phyloP scores from a whole-genome alignment of 2,888 invertebrate genomes.

The Euproctis similis region DNA sequence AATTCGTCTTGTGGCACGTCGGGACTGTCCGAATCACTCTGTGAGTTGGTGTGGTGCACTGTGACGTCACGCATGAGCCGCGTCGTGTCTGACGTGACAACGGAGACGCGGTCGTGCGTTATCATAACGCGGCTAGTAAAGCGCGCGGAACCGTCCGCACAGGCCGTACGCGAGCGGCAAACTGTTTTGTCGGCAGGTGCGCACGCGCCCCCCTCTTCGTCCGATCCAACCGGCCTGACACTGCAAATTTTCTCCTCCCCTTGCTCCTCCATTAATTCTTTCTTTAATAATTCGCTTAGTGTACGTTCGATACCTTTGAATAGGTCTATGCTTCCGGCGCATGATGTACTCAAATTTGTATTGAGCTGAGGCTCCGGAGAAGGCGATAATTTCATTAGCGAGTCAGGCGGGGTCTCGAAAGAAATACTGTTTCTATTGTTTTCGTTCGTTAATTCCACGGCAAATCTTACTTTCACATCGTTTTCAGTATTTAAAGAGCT shows the following conservation, averaged over 20 bases:
- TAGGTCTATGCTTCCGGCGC: slow-evolving; percentile 64
- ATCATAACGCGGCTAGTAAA: slow-evolving; percentile 94
- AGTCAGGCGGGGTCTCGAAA: slow-evolving; percentile 32
- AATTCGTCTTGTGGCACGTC: slow-evolving; percentile 48
- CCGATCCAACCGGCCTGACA: slow-evolving; percentile 44
- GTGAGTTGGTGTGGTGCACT: slow-evolving; percentile 80
- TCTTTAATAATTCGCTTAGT: slow-evolving; percentile 72
- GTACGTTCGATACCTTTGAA: slow-evolving; percentile 73
- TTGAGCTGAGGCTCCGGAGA: slow-evolving; percentile 49
- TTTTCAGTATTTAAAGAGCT: slow-evolving; percentile 40
- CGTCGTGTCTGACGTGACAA: slow-evolving; percentile 85
- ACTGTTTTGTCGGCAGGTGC: slow-evolving; percentile 69
- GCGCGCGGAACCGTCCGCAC: slow-evolving; percentile 78
- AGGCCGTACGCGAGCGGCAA: slow-evolving; percentile 72
- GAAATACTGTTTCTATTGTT: slow-evolving; percentile 31
- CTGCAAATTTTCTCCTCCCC: slow-evolving; percentile 66
- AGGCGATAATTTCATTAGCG: slow-evolving; percentile 45
- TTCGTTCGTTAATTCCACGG: slow-evolving; percentile 44
- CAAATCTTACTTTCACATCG: slow-evolving; percentile 56
- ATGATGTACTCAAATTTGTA: slow-evolving; percentile 28
- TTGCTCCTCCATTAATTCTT: slow-evolving; percentile 69
- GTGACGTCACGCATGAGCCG: slow-evolving; percentile 80
- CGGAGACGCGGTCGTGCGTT: slow-evolving; percentile 86
- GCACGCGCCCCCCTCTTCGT: slow-evolving; percentile 65
- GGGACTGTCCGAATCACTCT: slow-evolving; percentile 57